phyloP scores from a whole-genome alignment of 2,888 invertebrate genomes.

The Muschampia plurimacula region DNA sequence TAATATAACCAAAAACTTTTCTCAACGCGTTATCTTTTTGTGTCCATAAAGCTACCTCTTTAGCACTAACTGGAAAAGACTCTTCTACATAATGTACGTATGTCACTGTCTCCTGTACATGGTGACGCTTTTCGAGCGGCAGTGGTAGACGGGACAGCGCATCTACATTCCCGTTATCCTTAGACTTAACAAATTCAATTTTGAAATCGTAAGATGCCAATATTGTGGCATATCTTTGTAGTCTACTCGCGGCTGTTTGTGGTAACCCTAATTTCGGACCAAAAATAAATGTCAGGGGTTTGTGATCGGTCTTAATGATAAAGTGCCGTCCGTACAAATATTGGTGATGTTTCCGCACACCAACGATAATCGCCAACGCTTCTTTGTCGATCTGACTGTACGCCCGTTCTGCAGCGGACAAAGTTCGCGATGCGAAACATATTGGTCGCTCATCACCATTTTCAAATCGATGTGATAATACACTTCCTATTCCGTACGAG shows the following conservation, averaged over 20 bases:
- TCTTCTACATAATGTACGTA: conserved; percentile 22
- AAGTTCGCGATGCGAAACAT: conserved; percentile 46
- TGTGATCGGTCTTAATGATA: conserved; percentile 60
- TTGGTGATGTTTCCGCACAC: conserved; percentile 47
- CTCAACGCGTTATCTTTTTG: conserved; percentile 22
- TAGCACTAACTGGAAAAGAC: conserved; percentile 20
- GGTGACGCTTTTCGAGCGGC: conserved; percentile 8
- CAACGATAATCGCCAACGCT: conserved; percentile 48
- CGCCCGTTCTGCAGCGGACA: conserved; percentile 46
- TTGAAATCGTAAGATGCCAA: conserved; percentile 55
- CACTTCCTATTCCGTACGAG: conserved; percentile 44
- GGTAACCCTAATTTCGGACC: conserved; percentile 50
- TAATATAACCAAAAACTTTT: conserved; percentile 10
- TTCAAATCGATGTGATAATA: conserved; percentile 44
- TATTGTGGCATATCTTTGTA: conserved; percentile 54
- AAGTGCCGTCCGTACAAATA: conserved; percentile 50
- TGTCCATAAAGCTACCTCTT: conserved; percentile 5
- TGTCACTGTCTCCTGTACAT: conserved; percentile 1
- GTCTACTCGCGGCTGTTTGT: conserved; percentile 52
- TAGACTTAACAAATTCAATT: conserved; percentile 43
- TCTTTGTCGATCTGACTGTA: conserved; percentile 50
- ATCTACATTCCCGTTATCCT: conserved; percentile 43
- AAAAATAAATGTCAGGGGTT: conserved; percentile 61
- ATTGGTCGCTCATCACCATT: conserved; percentile 47
- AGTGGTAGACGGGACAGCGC: conserved; percentile 45